These are phyloP conservation scores for Agriotes lineatus DNA, from an alignment of 2,888 invertebrate genomes.

Conservation along the genomic window DNA sequence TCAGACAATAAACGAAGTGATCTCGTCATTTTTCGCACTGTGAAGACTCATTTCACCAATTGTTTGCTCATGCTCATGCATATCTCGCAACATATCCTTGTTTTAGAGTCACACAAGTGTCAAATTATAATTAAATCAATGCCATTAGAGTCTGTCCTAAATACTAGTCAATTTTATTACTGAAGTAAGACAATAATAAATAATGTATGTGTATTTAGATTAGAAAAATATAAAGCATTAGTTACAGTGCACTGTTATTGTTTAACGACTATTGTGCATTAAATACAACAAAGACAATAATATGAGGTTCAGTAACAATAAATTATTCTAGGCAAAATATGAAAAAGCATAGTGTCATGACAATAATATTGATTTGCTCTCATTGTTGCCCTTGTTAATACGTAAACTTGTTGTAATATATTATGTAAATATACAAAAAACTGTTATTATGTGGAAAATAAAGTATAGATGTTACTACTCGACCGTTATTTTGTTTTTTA, in stretches of 20 bases:
- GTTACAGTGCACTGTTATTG: conserved; percentile 10
- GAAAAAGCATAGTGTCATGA: conserved; percentile 4
- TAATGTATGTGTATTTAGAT: conserved; percentile 35
- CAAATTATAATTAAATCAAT: conserved; percentile 29
- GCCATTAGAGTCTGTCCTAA: conserved; percentile 50
- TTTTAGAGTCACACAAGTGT: conserved; percentile 10
- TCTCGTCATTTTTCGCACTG: not conserved
- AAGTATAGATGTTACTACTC: conserved; percentile 42
- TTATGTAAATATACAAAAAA: conserved; percentile 41
- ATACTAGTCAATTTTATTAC: conserved; percentile 49
- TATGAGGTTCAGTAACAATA: conserved; percentile 9
- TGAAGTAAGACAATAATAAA: conserved; percentile 46
- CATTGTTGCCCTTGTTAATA: conserved; percentile 40
- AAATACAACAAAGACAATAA: conserved; percentile 27
- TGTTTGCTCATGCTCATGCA: conserved; percentile 5
- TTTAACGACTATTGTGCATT: conserved; percentile 22
- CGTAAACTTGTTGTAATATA: conserved; percentile 42
- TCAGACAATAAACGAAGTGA: no score
- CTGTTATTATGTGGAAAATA: conserved; percentile 45
- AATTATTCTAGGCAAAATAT: not conserved
- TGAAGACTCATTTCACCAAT: not conserved
- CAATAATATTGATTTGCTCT: conserved; percentile 33
- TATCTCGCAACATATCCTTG: conserved; percentile 33
- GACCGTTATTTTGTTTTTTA: not conserved
- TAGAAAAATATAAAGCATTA: conserved; percentile 32